Conservation (phyloP, 2,888 invertebrate species). For the Hydriomena furcata region DNA sequence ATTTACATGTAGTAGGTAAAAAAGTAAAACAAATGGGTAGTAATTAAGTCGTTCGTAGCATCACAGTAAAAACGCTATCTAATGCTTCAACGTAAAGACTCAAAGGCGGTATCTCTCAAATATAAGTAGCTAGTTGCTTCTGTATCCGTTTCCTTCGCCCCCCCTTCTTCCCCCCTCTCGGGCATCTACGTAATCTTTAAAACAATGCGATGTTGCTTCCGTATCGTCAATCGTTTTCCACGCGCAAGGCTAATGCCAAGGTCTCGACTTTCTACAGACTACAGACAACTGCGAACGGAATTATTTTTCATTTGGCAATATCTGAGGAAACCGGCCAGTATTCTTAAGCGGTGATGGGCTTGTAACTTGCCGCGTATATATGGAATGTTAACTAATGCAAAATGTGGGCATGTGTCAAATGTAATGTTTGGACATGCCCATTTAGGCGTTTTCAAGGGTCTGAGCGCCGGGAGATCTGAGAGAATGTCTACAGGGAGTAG, state of each 20-base stretch:
- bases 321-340: not conserved
- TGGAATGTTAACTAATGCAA: too few relatives aligned
- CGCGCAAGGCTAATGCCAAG: constrained; percentile 79
- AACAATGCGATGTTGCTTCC: constrained; percentile 74
- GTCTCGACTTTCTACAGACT: constrained; percentile 74
- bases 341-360: not conserved
- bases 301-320: constrained; percentile 24
- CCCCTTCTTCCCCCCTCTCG: constrained; percentile 29
- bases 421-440: too few relatives aligned
- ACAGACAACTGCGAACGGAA: constrained; percentile 35
- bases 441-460: too few relatives aligned
- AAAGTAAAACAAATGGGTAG: too few relatives aligned
- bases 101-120: constrained; percentile 34
- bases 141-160: constrained; percentile 52
- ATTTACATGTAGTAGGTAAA: too few relatives aligned
- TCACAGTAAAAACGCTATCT: too few relatives aligned
- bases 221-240: constrained; percentile 73
- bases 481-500: too few relatives aligned
- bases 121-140: constrained; percentile 42
- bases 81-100: constrained; percentile 28
- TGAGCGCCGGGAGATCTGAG: too few relatives aligned
- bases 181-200: constrained; percentile 58
- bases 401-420: too few relatives aligned
- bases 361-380: too few relatives aligned
- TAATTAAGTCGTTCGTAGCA: too few relatives aligned